Evolutionary conservation across 2,888 invertebrate genomes (phyloP).

Genomic region (Scelioninae gen. 2): DNA sequence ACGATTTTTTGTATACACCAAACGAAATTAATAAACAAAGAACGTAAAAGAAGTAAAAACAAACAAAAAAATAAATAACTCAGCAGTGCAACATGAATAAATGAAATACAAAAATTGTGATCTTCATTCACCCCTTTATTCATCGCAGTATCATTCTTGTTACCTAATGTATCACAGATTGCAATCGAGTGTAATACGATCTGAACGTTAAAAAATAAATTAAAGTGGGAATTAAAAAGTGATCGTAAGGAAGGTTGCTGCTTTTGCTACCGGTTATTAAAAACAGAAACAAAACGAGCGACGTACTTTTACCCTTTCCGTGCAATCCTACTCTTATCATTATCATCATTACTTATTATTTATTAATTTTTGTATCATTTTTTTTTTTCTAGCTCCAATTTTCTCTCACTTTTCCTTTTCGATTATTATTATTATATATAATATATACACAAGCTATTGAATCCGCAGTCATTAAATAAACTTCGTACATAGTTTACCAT

Average conservation of each 20-base stretch:
- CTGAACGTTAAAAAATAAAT: slow-evolving; percentile 58
- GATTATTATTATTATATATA: slow-evolving; percentile 40
- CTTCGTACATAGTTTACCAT: slow-evolving; percentile 38
- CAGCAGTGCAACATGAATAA: slow-evolving; percentile 23
- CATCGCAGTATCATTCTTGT: slow-evolving; percentile 51
- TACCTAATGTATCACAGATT: slow-evolving; percentile 60
- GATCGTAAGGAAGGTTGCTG: slow-evolving; percentile 48
- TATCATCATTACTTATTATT: slow-evolving; percentile 36
- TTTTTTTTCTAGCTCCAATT: slow-evolving; percentile 41
- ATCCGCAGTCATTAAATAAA: slow-evolving; percentile 45
- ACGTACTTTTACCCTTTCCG: slow-evolving; percentile 38
- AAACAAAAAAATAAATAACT: no score
- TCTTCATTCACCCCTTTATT: slow-evolving; percentile 56
- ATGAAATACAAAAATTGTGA: slow-evolving; percentile 45
- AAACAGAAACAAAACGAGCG: slow-evolving; percentile 31
- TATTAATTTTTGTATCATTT: slow-evolving; percentile 17
- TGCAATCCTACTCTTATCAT: slow-evolving; percentile 46
- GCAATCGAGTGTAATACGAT: slow-evolving; percentile 60
- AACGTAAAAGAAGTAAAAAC: no score
- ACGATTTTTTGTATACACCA: no score
- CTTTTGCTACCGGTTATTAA: slow-evolving; percentile 29
- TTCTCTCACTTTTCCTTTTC: slow-evolving; percentile 24
- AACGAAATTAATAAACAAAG: no score
- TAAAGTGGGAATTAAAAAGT: slow-evolving; percentile 54
- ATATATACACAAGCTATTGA: slow-evolving; percentile 47